Evolutionary conservation across 2,888 invertebrate species (phyloP), one percentile per base, ranked within the genome.

Genomic region (Eupelmus urozonus): DNA sequence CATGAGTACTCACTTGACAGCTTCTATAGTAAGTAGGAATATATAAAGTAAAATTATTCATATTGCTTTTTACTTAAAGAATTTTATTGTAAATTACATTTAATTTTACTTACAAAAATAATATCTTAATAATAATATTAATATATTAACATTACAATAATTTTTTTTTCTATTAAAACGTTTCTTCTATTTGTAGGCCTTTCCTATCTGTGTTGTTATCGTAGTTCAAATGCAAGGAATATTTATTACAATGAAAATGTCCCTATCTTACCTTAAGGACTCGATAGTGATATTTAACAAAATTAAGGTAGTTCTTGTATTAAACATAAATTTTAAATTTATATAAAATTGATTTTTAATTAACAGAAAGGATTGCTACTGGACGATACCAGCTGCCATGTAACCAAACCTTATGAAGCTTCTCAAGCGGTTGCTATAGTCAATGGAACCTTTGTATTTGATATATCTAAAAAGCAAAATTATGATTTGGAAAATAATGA

Each of bases 1-100:
- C 9, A 87, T 90, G 25, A 92, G 92, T 65, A 89, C 91, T 85
- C 91, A 91, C 84, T 90, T 94, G n/a, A 91, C 91, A n/a, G 91
- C 93, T 7, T 91, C 93, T 16, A 91, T 93, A 91, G 94, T 93
- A 89, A 81, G 82, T 79, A 59, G 65, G 20, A 63, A n/a, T n/a
- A n/a, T 25, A 63, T n/a, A 63, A 60, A 4, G 16, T 16, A 23
- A n/a, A n/a, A n/a, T n/a, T n/a, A n/a, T n/a, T n/a, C n/a, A n/a
- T n/a, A n/a, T n/a, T n/a, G n/a, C n/a, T n/a, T n/a, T n/a, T n/a
- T n/a, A n/a, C n/a, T n/a, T 40, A 20, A 34, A 34, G 20, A 1
- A 27, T 40, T 18, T n/a, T 1, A 59, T 5, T 59, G 23, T 29
- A n/a, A n/a, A n/a, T n/a, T n/a, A n/a, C n/a, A n/a, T n/a, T n/a